Evolutionary conservation across 2,888 invertebrate species (phyloP), one percentile per base, ranked within the genome.

Genomic region (Sphaerophoria taeniata): DNA sequence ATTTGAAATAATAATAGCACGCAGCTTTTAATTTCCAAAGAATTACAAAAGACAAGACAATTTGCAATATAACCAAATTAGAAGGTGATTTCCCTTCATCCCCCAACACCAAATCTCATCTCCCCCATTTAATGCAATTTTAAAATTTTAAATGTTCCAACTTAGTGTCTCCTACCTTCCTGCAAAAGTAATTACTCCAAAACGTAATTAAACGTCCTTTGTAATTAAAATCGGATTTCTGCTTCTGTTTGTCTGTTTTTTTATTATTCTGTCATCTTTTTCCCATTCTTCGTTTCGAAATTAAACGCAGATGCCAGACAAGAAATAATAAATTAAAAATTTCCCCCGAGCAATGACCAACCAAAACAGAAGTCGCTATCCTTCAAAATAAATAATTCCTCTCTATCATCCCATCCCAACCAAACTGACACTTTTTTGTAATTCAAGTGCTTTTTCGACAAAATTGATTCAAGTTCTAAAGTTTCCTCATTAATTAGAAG

Each of bases 401-500:
- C 9, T n/a, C 31, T 31, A 12, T 24, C n/a, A 2, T 6, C 11
- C 4, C 36, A 11, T 16, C 36, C 6, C 6, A 6, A 39, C 34
- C 36, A 36, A 9, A 7, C 24, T 49, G 7, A 49, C 6, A 9
- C 24, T 39, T 36, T 75, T 49, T 43, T 71, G 78, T 60, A 63
- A 70, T 61, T 78, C 56, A 24, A 69, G 65, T 51, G 65, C 73
- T 83, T 61, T 69, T 24, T 24, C 24, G 24, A 24, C 24, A 24
- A 24, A 79, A 75, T 76, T 85, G 75, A 56, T 76, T 53, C 80
- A 80, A 76, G 76, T 45, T 70, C 72, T 75, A 72, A 85, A 85
- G 76, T 85, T 85, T 85, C 51, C 39, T 67, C 71, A 81, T 85
- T 80, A 81, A 85, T 85, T 81, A 73, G 43, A 76, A 49, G 65